These are phyloP conservation scores for Molorchus minor DNA, from an alignment of 2,888 invertebrate genomes.

Conservation along the genomic window DNA sequence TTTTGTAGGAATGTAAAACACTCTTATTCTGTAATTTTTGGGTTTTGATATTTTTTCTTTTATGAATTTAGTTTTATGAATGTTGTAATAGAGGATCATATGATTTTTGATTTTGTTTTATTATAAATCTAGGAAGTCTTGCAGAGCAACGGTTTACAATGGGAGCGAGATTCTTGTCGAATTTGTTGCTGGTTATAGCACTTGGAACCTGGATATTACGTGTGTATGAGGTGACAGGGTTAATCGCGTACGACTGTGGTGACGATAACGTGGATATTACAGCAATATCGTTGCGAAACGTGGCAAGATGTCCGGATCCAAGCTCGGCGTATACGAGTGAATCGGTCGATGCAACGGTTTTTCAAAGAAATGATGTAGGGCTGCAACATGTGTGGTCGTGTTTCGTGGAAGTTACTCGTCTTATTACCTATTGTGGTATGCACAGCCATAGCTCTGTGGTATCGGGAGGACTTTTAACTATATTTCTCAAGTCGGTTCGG, in stretches of 20 bases:
- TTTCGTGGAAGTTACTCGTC: slow-evolving; percentile 25
- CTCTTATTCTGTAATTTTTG: too few relatives aligned
- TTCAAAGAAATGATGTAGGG: slow-evolving; percentile 22
- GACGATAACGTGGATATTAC: slow-evolving; percentile 21
- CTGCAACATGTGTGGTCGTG: slow-evolving; percentile 26
- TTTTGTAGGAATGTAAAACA: too few relatives aligned
- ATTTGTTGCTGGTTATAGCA: neutral
- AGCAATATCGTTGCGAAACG: slow-evolving; percentile 12
- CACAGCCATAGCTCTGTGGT: slow-evolving; percentile 33
- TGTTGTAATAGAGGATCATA: neutral
- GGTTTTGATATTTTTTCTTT: neutral
- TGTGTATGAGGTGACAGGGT: neutral
- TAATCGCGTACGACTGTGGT: slow-evolving; percentile 28
- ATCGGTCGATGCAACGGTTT: neutral
- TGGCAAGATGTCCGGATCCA: slow-evolving; percentile 25
- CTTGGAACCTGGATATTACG: too few relatives aligned
- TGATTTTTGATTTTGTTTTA: neutral
- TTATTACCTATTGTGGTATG: slow-evolving; percentile 29
- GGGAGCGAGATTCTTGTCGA: neutral
- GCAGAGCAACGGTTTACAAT: neutral
- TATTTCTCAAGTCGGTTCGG: slow-evolving; percentile 26
- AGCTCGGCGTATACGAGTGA: slow-evolving; percentile 6
- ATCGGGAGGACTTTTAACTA: slow-evolving; percentile 28
- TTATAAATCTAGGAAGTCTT: neutral
- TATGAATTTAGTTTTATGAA: neutral